Percentiles rank a stretch among this genome's conserved stretches.
Evolutionary conservation across 2,113 vertebrate genomes (phyloP).

Genomic region (Oreochromis niloticus): DNA sequence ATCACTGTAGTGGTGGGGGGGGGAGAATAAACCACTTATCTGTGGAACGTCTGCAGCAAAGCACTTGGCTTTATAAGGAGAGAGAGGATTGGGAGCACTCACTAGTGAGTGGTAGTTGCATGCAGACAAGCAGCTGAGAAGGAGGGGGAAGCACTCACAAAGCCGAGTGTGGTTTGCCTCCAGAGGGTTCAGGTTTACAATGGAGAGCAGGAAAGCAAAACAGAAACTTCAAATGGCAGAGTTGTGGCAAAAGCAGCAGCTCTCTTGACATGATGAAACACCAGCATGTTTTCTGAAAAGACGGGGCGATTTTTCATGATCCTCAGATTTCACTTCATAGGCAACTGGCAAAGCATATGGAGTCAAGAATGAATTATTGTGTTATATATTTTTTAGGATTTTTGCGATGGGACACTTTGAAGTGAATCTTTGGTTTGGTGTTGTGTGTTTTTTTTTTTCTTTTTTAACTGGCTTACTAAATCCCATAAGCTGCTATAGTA

Average conservation of each 20-base stretch:
- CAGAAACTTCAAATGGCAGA: slow-evolving; percentile 19
- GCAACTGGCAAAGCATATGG: neutral
- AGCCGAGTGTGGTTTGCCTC: slow-evolving; percentile 27
- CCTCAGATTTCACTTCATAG: slow-evolving; percentile 1
- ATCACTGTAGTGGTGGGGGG: neutral
- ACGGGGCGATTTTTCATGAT: slow-evolving; percentile 23
- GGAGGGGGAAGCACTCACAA: slow-evolving; percentile 41
- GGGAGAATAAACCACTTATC: slow-evolving; percentile 46
- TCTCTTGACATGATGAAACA: neutral
- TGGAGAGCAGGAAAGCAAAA: slow-evolving; percentile 25
- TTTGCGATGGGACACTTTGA: slow-evolving; percentile 52
- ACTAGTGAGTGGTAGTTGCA: slow-evolving; percentile 40
- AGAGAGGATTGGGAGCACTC: slow-evolving; percentile 52
- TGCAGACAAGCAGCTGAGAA: slow-evolving; percentile 41
- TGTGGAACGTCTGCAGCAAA: slow-evolving; percentile 41
- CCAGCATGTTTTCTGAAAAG: neutral
- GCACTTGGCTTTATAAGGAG: slow-evolving; percentile 52
- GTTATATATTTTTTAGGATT: slow-evolving; percentile 40
- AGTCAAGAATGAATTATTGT: slow-evolving; percentile 24
- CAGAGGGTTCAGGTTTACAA: slow-evolving; percentile 53
- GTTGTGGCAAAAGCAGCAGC: slow-evolving; percentile 5
- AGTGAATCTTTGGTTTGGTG: slow-evolving; percentile 42
- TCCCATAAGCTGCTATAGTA: slow-evolving; percentile 66
- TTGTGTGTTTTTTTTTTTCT: neutral
- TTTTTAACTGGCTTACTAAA: slow-evolving; percentile 55